Conservation (phyloP, 1,140 invertebrate genomes). For the Drosophila pachea region DNA sequence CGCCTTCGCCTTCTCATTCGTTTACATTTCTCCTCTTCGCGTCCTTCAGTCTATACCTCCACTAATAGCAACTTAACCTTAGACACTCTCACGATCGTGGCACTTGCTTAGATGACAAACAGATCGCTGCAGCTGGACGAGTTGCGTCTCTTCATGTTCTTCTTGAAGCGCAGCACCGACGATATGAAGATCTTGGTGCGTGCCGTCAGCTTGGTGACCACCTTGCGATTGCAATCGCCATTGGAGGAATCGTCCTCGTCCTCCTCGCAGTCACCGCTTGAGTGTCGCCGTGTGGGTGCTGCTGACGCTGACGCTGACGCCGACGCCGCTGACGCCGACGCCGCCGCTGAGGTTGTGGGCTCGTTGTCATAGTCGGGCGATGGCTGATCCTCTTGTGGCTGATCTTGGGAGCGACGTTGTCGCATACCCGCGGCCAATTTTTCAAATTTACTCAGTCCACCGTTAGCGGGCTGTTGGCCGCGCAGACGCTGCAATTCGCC, state of each 20-base stretch:
- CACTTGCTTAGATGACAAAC: conserved; percentile 68
- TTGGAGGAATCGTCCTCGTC: conserved; percentile 1
- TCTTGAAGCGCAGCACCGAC: conserved; percentile 74
- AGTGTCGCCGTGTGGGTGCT: conserved; percentile 8
- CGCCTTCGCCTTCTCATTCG: no score
- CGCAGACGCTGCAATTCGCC: conserved; percentile 32
- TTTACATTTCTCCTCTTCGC: no score
- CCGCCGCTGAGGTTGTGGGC: conserved; percentile 47
- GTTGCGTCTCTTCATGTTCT: conserved; percentile 67
- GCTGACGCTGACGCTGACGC: conserved; percentile 28
- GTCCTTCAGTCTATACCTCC: conserved; percentile 6
- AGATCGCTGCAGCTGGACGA: conserved; percentile 76
- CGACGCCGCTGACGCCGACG: conserved; percentile 27
- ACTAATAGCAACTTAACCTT: background rate
- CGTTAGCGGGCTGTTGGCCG: background rate
- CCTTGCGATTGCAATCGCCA: conserved; percentile 62
- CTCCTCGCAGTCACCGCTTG: background rate
- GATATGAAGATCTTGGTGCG: conserved; percentile 70
- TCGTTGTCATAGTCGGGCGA: conserved; percentile 28
- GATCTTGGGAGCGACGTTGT: conserved; percentile 1
- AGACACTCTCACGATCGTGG: background rate
- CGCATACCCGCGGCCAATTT: conserved; percentile 41
- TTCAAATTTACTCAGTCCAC: conserved; percentile 59
- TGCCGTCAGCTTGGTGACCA: conserved; percentile 70
- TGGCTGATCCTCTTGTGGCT: background rate